phyloP scores from a whole-genome alignment of 2,113 vertebrate genomes.

The Corydoras maculifer region DNA sequence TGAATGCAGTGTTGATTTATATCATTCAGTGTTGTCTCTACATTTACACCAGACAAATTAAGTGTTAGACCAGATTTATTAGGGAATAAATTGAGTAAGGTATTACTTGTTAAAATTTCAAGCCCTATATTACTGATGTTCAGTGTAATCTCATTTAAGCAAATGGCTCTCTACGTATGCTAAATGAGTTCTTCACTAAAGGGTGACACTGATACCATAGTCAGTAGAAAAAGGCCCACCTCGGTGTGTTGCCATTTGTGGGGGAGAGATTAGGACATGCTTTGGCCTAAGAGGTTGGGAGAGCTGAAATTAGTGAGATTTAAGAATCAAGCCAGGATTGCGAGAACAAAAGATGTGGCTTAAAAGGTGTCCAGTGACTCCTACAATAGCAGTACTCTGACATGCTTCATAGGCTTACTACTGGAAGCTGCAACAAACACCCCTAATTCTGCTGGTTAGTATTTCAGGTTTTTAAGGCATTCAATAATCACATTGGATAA shows the following conservation, averaged over 20 bases:
- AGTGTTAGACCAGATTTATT: no score
- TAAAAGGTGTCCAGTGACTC: constrained; percentile 28
- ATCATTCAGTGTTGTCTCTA: no score
- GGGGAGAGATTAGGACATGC: constrained; percentile 49
- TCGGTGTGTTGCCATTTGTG: constrained; percentile 52
- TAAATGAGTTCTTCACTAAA: constrained; percentile 63
- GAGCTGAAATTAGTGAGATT: constrained; percentile 34
- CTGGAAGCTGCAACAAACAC: constrained; percentile 11
- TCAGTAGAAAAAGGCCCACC: constrained; percentile 39
- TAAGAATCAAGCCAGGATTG: constrained; percentile 30
- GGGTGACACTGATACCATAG: constrained; percentile 64
- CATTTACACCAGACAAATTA: no score
- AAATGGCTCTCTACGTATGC: constrained; percentile 11
- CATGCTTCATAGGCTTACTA: constrained; percentile 16
- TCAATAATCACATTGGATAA: constrained; percentile 20
- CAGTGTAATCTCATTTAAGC: constrained; percentile 24
- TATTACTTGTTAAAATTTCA: neutral
- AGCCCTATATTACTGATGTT: constrained; percentile 2
- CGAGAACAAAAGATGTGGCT: constrained; percentile 21
- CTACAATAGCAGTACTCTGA: constrained; percentile 17
- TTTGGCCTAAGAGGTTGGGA: constrained; percentile 46
- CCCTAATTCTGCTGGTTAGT: constrained; percentile 26
- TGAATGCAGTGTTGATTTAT: no score
- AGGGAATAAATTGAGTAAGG: no score
- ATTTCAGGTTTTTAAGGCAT: constrained; percentile 16